phyloP scores from a whole-genome alignment of 2,113 vertebrate genomes.

The Cyanoderma ruficeps region DNA sequence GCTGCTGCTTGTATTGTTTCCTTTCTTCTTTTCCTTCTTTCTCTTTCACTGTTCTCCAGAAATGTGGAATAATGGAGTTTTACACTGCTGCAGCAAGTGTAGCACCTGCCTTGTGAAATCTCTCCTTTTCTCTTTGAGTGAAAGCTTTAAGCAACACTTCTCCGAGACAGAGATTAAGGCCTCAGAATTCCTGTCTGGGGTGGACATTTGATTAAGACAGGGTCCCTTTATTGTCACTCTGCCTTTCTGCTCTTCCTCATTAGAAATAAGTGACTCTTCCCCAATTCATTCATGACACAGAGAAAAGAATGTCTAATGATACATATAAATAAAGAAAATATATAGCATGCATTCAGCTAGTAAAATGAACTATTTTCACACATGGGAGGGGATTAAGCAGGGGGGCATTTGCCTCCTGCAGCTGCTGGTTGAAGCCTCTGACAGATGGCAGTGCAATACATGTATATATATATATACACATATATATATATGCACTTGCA shows the following conservation, averaged over 20 bases:
- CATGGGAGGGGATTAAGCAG: neutral
- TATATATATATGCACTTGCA: rapidly evolving
- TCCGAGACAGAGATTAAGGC: constrained; percentile 25
- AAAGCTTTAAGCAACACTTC: neutral
- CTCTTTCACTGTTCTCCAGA: neutral
- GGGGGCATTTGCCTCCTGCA: neutral
- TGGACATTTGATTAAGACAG: constrained; percentile 1
- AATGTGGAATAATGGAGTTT: neutral
- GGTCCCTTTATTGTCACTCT: constrained; percentile 8
- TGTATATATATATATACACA: no score
- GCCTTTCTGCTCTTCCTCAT: constrained; percentile 32
- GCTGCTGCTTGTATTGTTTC: neutral
- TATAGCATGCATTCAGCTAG: neutral
- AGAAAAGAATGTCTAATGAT: constrained; percentile 47
- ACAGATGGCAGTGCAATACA: neutral
- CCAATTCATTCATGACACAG: neutral
- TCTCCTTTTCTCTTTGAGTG: neutral
- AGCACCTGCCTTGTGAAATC: constrained; percentile 24
- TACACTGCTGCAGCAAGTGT: neutral
- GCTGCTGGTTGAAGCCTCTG: neutral
- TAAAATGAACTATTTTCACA: constrained; percentile 11
- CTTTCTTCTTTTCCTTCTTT: neutral
- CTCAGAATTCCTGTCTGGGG: neutral
- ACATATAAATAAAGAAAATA: neutral
- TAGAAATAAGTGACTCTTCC: constrained; percentile 46